Evolutionary conservation across 2,888 invertebrate species (phyloP), one percentile per base, ranked within the genome.

Genomic region (Tribolium freemani): DNA sequence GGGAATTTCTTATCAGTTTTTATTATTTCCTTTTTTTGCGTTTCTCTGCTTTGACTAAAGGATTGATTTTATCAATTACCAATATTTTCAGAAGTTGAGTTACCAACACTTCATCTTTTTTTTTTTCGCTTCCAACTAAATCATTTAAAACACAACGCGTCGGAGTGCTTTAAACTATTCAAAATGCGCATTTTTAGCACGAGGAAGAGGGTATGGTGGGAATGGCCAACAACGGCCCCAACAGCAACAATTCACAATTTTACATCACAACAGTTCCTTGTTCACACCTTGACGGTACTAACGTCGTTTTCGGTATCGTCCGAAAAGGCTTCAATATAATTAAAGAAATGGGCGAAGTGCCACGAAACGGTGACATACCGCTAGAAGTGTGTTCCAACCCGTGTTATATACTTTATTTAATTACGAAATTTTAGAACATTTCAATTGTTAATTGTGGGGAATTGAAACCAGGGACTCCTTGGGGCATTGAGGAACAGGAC

Each of bases 201-300:
- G 90, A 91, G 45, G 85, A 88, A 0, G 88, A 88, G 56, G 94
- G 94, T 1, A 88, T 90, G 0, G 87, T 95, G 0, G 94, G 94
- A 79, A 94, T 94, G 93, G 92, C 93, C 79, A 98, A 93, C 87
- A 92, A 89, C 84, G 97, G 92, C 61, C 90, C 91, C 9, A 89
- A 98, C 85, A 94, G 96, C 5, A 98, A 98, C 85, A 95, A 94
- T 76, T 98, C 98, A 0, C 99, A 99, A 87, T 99, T 99, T 88
- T 96, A 97, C 83, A 94, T 98, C 71, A 94, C 95, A 0, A 91
- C 92, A 0, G 92, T 91, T 0, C 90, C 91, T 1, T 94, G 94
- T 80, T 87, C 90, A 0, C 96, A 96, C 83, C 87, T 96, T 53
- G 93, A 96, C 84, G 92, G 90, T 3, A 91, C 89, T 10, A 95